These are phyloP conservation scores for Mystacides longicornis DNA, from an alignment of 2,888 invertebrate species.

Conservation along the genomic window DNA sequence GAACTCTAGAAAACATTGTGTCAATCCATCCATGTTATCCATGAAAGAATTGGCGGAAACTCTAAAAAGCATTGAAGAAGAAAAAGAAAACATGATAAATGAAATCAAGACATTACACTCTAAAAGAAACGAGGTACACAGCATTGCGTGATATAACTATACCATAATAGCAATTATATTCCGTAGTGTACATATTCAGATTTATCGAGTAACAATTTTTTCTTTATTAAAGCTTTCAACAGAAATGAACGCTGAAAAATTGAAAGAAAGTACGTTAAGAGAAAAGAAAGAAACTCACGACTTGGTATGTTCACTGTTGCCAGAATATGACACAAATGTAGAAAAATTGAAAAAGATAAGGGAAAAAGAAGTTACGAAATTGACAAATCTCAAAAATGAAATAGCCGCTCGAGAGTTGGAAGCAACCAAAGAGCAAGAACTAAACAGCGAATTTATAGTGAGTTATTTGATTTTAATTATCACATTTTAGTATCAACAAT, in stretches of 20 bases:
- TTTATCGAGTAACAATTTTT: background rate
- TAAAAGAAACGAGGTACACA: constrained; percentile 10
- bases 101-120: constrained; percentile 10
- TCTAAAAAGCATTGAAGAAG: constrained; percentile 10
- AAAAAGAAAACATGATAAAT: constrained; percentile 7
- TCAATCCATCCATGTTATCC: constrained; percentile 1
- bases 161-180: background rate
- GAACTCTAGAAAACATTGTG: background rate
- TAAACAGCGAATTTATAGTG: constrained; percentile 8
- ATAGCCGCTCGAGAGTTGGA: constrained; percentile 11
- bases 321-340: constrained; percentile 16
- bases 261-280: constrained; percentile 8
- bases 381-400: constrained; percentile 14
- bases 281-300: constrained; percentile 18
- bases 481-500: background rate
- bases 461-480: background rate
- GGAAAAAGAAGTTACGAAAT: constrained; percentile 15
- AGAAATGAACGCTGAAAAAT: constrained; percentile 5
- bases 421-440: constrained; percentile 11
- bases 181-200: background rate
- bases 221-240: constrained; percentile 4
- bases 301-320: constrained; percentile 17
- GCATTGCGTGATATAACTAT: background rate
- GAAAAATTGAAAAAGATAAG: constrained; percentile 17
- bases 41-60: constrained; percentile 8